Evolutionary conservation across 2,888 invertebrate species (phyloP), one percentile per base, ranked within the genome.

Genomic region (Branchellion lobata): DNA sequence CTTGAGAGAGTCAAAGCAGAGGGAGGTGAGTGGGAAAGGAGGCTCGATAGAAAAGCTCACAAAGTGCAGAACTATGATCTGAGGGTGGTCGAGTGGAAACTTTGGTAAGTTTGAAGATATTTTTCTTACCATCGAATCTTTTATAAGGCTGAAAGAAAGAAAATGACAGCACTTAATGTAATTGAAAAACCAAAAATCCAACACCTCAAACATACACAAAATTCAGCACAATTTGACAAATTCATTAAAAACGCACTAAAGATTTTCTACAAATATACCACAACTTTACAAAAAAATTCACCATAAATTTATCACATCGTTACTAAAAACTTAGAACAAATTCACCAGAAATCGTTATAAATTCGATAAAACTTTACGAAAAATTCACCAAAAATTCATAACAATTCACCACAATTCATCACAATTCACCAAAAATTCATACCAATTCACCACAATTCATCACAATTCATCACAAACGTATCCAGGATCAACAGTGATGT

Each of bases 1-100:
- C 24, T 31, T 31, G 33, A 80, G 31, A 5, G 34, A 40, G 53
- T 80, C 80, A 31, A 77, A 80, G 40, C 80, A 80, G 31, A 65
- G 36, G 33, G 75, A 75, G 1, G 77, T 77, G 11, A 40, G 33
- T 21, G 77, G 65, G 36, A 77, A 77, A n/a, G 80, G 68, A 47
- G 76, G 80, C 51, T 80, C 80, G 29, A 80, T 57, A 24, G 53
- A 77, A 47, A 80, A 80, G 11, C 33, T 68, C 36, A 77, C 72
- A 40, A 80, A 80, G n/a, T 53, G 36, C 47, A 80, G 68, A n/a
- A 68, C 31, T 51, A 71, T 57, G 1, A 31, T 57, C 80, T 80
- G 76, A 18, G 73, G 36, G 5, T 11, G 5, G 27, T 24, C 11
- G 21, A 18, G 11, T 24, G 31, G n/a, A n/a, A n/a, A 47, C 27